Base-by-base conservation (phyloP, 2,113 vertebrate species). In the Zapornia atra region DNA sequence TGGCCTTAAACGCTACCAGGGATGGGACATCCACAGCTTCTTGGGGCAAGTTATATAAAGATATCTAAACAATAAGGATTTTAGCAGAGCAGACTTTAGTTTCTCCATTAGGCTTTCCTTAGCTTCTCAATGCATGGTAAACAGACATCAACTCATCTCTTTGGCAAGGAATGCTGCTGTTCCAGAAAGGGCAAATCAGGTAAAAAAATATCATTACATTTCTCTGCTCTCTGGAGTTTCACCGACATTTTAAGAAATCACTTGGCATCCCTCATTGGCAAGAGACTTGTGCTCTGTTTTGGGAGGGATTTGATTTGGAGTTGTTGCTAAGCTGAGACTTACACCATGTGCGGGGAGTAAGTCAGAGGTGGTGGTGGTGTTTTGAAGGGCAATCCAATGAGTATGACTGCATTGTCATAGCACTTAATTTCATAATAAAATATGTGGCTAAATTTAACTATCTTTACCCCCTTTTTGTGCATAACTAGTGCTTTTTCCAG, bases 181-280 rank as follows among this genome's bases (percentile, higher is more conserved):
- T 65, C 78, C 61, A 73, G 75, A 79, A 91, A 92, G 71, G 81
- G 68, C 61, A 88, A 89, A 82, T 65, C 82, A 89, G 89, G 92
- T 89, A 68, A 84, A 90, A 93, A 71, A 46, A 36, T 33, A 76
- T 46, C 34, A 56, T 51, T 88, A n/a, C 50, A 53, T 89, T 94
- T 71, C 42, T 90, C 51, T 89, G 25, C 36, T 94, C 68, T 61
- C 38, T 90, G n/a, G 86, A 56, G 51, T 92, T 90, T 81, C 72
- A 84, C 54, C 2, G 21, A 46, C 19, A 29, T 73, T 83, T 94
- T 40, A 48, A 86, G 75, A 64, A 29, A 34, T 40, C 14, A 9
- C 9, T 80, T 90, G 82, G 51, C 80, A 96, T 81, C 9, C 40
- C 26, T 56, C n/a, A 15, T 53, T 65, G 65, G 88, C 34, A 48